Evolutionary conservation across 2,113 vertebrate genomes (phyloP), one percentile per base, ranked within the genome.

Genomic region (Saguinus imperator): DNA sequence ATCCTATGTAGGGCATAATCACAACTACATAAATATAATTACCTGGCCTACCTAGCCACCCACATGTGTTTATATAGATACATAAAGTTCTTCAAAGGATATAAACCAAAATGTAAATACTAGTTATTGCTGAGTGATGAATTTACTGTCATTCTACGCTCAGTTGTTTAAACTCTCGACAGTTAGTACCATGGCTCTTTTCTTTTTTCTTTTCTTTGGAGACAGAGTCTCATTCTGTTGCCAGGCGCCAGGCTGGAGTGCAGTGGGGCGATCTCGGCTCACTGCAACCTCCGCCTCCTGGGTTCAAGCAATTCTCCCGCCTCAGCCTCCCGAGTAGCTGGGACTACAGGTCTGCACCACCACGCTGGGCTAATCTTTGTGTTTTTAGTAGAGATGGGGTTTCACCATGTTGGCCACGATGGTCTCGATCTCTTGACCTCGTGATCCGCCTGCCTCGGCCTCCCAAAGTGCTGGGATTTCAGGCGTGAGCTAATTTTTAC

Each of bases 31-130:
- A 80, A 73, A 72, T 73, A 57, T 64, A 94, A 94, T 88, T 32
- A 32, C 43, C 43, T 10, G 29, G 43, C 16, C 43, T 72, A 86
- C 87, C 76, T 82, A 57, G 66, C 76, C 76, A 37, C 20, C 43
- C 8, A n/a, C 13, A 52, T 52, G 29, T 23, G 32, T 43, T 2
- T 43, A 72, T 23, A 18, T 37, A 45, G 10, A 5, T 5, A 48
- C 21, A 35, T 17, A 87, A 45, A 91, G 45, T 55, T 93, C 85
- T 9, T 40, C 9, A 73, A 35, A 95, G 58, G 55, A 94, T 89
- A 95, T 86, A 73, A 79, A 50, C 35, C 23, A 68, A 96, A 61
- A 85, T 57, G 64, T 83, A 94, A 61, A 89, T 45, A 43, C 52
- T 23, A 73, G 8, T 55, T 75, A 66, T 70, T 55, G 55, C 81